These are phyloP conservation scores for Drosophila tani DNA, from an alignment of 1,140 invertebrate species.

Conservation along the genomic window DNA sequence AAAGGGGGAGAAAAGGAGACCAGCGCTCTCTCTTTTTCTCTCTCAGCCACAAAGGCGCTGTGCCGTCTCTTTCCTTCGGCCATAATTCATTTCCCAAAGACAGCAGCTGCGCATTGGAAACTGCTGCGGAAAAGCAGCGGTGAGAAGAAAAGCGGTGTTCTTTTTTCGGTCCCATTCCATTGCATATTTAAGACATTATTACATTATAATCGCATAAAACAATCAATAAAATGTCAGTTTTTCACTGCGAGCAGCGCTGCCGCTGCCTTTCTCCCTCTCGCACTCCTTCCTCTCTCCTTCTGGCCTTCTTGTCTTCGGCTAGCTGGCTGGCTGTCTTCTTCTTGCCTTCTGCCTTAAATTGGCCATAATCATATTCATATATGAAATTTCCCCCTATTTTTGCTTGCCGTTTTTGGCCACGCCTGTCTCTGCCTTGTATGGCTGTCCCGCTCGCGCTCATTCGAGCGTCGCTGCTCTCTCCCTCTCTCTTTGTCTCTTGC, in stretches of 20 bases:
- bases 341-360: constrained; percentile 46
- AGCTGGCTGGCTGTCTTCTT: constrained; percentile 26
- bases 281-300: neutral
- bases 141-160: constrained; percentile 2
- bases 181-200: constrained; percentile 83
- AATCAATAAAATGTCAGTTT: constrained; percentile 82
- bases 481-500: constrained; percentile 15
- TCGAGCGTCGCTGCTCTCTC: neutral
- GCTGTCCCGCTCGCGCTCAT: constrained; percentile 38
- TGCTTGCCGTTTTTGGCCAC: constrained; percentile 50
- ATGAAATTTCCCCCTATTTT: constrained; percentile 74
- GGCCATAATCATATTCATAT: constrained; percentile 59
- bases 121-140: constrained; percentile 28
- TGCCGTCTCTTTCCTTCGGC: constrained; percentile 21
- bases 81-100: constrained; percentile 65
- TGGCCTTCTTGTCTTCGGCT: constrained; percentile 7
- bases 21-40: constrained; percentile 17
- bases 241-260: constrained; percentile 52
- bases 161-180: constrained; percentile 22
- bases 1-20: constrained; percentile 8
- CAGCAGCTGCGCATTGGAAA: constrained; percentile 73
- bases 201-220: constrained; percentile 84
- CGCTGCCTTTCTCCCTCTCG: neutral
- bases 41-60: no score
- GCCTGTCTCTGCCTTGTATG: constrained; percentile 42